phyloP scores from a whole-genome alignment of 2,113 vertebrate genomes.

The Cromileptes altivelis region DNA sequence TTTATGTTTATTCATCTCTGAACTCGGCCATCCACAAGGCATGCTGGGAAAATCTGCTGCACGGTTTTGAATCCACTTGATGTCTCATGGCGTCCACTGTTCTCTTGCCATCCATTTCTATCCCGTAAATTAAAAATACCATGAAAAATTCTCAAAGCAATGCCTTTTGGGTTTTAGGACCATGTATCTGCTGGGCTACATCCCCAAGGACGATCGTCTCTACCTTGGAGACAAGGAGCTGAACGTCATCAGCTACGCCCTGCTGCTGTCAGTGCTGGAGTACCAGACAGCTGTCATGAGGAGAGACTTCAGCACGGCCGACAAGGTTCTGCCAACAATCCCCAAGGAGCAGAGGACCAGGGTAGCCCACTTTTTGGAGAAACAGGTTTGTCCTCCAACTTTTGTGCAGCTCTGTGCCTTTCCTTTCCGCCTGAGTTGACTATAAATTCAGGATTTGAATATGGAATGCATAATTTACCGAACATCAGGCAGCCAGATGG shows the following conservation, averaged over 20 bases:
- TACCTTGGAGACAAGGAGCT: conserved; percentile 96
- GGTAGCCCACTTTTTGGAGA: conserved; percentile 95
- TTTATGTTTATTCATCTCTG: not conserved
- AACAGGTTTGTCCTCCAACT: conserved; percentile 83
- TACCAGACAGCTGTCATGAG: conserved; percentile 97
- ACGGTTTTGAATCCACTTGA: not conserved
- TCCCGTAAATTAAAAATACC: not conserved
- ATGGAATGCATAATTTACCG: conserved; percentile 39
- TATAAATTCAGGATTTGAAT: not conserved
- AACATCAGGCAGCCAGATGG: conserved; percentile 64
- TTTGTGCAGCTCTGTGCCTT: not conserved
- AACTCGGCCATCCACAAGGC: not conserved
- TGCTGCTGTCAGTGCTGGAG: conserved; percentile 94
- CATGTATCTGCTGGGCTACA: conserved; percentile 96
- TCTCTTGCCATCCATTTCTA: not conserved
- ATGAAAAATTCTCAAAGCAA: not conserved
- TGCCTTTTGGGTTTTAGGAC: conserved; percentile 80
- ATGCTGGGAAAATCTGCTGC: not conserved
- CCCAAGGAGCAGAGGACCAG: conserved; percentile 95
- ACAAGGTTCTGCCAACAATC: conserved; percentile 94
- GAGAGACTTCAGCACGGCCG: conserved; percentile 92
- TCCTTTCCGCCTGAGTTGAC: not conserved
- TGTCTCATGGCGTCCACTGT: not conserved
- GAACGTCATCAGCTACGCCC: conserved; percentile 92
- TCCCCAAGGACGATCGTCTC: conserved; percentile 94